phyloP scores from a whole-genome alignment of 2,888 invertebrate species.

The Miltochrista miniata region DNA sequence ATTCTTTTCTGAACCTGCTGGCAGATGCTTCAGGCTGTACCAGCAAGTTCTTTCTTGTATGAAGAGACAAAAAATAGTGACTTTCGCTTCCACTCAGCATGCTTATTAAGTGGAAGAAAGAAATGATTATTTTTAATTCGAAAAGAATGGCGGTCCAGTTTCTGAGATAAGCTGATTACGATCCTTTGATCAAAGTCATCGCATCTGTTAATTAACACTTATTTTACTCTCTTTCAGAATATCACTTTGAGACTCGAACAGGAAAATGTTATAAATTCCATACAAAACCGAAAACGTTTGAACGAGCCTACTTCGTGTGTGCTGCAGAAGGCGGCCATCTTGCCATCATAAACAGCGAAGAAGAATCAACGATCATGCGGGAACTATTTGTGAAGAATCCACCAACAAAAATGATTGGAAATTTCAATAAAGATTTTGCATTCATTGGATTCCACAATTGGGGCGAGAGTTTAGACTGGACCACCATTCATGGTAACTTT shows the following conservation, averaged over 20 bases:
- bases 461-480: conserved; percentile 43
- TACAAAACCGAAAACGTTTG: conserved; percentile 42
- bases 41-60: too few species aligned
- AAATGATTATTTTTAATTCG: too few species aligned
- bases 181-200: too few species aligned
- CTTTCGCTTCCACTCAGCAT: too few species aligned
- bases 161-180: too few species aligned
- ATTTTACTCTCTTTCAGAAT: conserved; percentile 34
- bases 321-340: conserved; percentile 51
- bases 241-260: conserved; percentile 39
- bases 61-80: too few species aligned
- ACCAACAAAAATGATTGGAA: conserved; percentile 20
- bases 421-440: conserved; percentile 25
- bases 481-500: conserved; percentile 41
- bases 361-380: conserved; percentile 37
- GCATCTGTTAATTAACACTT: too few species aligned
- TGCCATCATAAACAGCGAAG: conserved; percentile 49
- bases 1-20: too few species aligned
- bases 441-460: conserved; percentile 45
- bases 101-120: too few species aligned
- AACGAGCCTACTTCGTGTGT: conserved; percentile 50
- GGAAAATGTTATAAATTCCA: conserved; percentile 60
- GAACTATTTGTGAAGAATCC: conserved; percentile 34
- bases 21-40: too few species aligned
- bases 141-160: too few species aligned